Percentiles rank a stretch among this genome's conserved stretches.
Evolutionary conservation across 2,113 vertebrate genomes (phyloP).

Genomic region (Rhinichthys klamathensis): DNA sequence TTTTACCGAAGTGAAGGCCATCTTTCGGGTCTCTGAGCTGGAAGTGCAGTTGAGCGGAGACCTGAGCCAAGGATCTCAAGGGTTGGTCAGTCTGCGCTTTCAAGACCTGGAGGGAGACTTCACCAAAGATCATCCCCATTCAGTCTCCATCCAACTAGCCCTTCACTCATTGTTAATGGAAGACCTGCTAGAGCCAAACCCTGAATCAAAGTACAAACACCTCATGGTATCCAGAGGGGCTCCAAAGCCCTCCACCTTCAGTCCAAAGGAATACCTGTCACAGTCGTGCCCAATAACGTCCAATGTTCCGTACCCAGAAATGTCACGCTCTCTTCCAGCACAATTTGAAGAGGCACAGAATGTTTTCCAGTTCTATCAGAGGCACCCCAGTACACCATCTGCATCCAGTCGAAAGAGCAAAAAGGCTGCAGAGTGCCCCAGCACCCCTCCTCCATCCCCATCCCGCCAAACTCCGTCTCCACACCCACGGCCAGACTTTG

Average conservation of each 20-base stretch:
- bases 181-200: slow-evolving; percentile 90
- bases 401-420: slow-evolving; percentile 77
- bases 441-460: slow-evolving; percentile 95
- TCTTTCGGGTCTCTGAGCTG: slow-evolving; percentile 87
- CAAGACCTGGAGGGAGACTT: slow-evolving; percentile 95
- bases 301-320: slow-evolving; percentile 87
- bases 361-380: slow-evolving; percentile 96
- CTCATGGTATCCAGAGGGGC: slow-evolving; percentile 96
- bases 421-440: slow-evolving; percentile 81
- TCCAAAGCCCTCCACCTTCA: slow-evolving; percentile 89
- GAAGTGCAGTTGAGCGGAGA: slow-evolving; percentile 93
- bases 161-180: slow-evolving; percentile 95
- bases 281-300: slow-evolving; percentile 91
- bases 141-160: slow-evolving; percentile 86
- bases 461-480: slow-evolving; percentile 71
- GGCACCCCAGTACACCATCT: slow-evolving; percentile 81
- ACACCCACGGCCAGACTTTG: slow-evolving; percentile 81
- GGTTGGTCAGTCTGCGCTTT: slow-evolving; percentile 92
- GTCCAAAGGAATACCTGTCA: slow-evolving; percentile 92
- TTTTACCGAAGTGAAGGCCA: slow-evolving; percentile 92
- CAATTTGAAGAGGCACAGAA: slow-evolving; percentile 97
- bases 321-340: slow-evolving; percentile 94
- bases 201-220: slow-evolving; percentile 92
- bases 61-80: slow-evolving; percentile 90
- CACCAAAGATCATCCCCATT: slow-evolving; percentile 90